Evolutionary conservation across 2,888 invertebrate genomes (phyloP), one percentile per base, ranked within the genome.

Genomic region (Sisyra nigra): DNA sequence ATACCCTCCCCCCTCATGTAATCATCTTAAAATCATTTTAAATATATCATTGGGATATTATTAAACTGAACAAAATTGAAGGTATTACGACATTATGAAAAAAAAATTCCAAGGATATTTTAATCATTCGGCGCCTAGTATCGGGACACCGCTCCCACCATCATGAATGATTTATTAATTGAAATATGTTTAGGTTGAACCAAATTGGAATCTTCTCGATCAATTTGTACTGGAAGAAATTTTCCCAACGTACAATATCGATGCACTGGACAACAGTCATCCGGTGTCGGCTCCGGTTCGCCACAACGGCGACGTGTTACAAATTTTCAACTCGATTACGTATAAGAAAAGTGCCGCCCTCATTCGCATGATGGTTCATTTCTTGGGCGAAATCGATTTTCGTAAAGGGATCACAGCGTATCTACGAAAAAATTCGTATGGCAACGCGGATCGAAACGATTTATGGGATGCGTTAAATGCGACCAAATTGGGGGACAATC

Each of bases 341-440:
- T 83, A 83, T 55, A 68, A 71, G 17, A 83, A 83, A 65, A 76
- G 82, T 32, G 76, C 81, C 1, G 72, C 78, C 5, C 61, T 85
- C 2, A 69, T 84, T 45, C 64, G 78, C 47, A 84, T 84, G 83
- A 70, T 84, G 63, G 68, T 72, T 50, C 69, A 76, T 48, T 74
- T 79, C 53, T 64, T 83, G 9, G 81, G 81, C 1, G 73, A 76
- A 50, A 61, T 62, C 17, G 67, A 68, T 1, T 75, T 76, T 55
- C 65, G 65, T 41, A 53, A 57, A 9, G 72, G 72, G 4, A 56
- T 75, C 2, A 65, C 62, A 19, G 65, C 68, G 46, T 69, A 70
- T 50, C 55, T 77, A 29, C 59, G 62, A 15, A 58, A 57, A 7
- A 69, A 68, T 50, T 60, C 68, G 45, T 80, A 72, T 52, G 58